Evolutionary conservation across 2,113 vertebrate species (phyloP).

Genomic region (Apodemus sylvaticus): DNA sequence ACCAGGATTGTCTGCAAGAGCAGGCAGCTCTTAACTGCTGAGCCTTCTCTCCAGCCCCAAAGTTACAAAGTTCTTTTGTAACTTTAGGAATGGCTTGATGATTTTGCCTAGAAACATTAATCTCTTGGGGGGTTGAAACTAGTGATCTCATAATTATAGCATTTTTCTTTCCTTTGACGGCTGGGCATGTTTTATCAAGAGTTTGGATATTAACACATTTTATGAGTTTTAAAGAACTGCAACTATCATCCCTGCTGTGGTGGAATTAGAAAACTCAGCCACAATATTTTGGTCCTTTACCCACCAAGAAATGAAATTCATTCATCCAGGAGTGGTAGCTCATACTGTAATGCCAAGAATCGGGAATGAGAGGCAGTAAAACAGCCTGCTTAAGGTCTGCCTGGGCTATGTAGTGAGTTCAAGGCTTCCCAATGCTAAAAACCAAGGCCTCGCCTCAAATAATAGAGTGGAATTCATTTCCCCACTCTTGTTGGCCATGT

Average conservation of each 20-base stretch:
- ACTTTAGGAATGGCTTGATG: neutral
- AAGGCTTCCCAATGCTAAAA: neutral
- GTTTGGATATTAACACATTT: neutral
- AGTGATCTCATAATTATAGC: neutral
- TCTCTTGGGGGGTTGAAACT: neutral
- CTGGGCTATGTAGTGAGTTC: neutral
- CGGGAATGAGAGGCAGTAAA: neutral
- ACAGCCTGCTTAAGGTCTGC: no score
- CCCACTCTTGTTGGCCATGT: neutral
- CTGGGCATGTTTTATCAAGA: neutral
- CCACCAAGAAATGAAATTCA: neutral
- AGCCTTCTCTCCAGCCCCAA: neutral
- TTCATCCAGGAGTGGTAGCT: neutral
- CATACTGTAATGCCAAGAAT: neutral
- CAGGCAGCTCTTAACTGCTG: neutral
- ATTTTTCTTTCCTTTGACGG: neutral
- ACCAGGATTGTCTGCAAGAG: neutral
- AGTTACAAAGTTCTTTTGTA: neutral
- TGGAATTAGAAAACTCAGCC: neutral
- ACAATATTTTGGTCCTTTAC: neutral
- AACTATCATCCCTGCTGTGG: no score
- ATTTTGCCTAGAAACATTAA: neutral
- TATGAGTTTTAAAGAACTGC: neutral
- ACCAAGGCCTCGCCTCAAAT: neutral
- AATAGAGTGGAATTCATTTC: neutral